phyloP scores from a whole-genome alignment of 2,888 invertebrate genomes.

The Leucoptera coffeella region DNA sequence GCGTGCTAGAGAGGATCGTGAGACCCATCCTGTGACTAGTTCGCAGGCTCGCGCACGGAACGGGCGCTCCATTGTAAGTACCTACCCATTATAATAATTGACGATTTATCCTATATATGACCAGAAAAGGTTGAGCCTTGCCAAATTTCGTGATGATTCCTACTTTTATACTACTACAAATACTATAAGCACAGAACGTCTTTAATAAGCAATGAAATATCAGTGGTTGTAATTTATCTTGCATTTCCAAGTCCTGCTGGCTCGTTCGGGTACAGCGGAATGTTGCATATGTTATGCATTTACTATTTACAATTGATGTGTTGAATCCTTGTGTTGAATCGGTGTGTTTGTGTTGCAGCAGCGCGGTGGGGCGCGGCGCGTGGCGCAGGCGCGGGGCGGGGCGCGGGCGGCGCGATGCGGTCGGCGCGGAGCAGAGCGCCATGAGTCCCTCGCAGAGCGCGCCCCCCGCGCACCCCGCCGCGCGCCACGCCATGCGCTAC shows the following conservation, averaged over 20 bases:
- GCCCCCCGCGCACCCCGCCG: constrained; percentile 47
- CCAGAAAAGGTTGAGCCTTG: too few relatives aligned
- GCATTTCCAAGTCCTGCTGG: too few relatives aligned
- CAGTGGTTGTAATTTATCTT: too few relatives aligned
- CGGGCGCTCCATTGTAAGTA: constrained; percentile 48
- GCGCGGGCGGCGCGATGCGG: constrained; percentile 51
- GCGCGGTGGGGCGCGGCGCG: constrained; percentile 52
- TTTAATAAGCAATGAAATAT: too few relatives aligned
- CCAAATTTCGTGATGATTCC: too few relatives aligned
- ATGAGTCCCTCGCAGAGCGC: constrained; percentile 54
- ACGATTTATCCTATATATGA: too few relatives aligned
- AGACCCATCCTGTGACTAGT: constrained; percentile 48
- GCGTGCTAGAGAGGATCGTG: constrained; percentile 28
- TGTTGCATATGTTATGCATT: constrained; percentile 5
- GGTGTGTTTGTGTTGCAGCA: constrained; percentile 13
- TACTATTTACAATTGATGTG: background rate
- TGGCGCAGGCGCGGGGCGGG: constrained; percentile 52
- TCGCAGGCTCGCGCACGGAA: constrained; percentile 34
- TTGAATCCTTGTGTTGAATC: background rate
- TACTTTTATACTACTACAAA: too few relatives aligned
- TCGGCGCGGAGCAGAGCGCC: constrained; percentile 51
- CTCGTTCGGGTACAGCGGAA: background rate
- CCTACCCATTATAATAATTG: too few relatives aligned
- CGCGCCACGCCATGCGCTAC: constrained; percentile 65
- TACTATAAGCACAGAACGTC: too few relatives aligned